These are phyloP conservation scores for Bombyx mandarina DNA, from an alignment of 1,140 invertebrate species.

Conservation along the genomic window DNA sequence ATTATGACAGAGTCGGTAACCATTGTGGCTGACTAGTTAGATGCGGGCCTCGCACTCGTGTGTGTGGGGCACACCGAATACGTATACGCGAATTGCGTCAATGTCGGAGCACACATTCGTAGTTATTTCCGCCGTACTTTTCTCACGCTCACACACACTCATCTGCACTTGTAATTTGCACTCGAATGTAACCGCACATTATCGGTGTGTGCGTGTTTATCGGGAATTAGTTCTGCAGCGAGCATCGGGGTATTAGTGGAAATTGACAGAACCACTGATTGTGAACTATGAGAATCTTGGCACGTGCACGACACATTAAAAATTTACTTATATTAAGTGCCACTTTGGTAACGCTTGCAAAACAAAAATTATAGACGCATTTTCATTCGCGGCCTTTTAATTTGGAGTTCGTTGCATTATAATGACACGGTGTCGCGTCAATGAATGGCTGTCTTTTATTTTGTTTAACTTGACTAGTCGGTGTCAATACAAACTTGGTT, in stretches of 20 bases:
- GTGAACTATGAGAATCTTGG: conserved; percentile 39
- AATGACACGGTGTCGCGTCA: conserved; percentile 19
- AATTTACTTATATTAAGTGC: conserved; percentile 32
- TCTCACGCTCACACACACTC: conserved; percentile 61
- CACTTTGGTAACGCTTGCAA: conserved; percentile 28
- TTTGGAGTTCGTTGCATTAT: conserved; percentile 25
- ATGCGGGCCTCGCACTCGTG: conserved; percentile 38
- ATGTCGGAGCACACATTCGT: conserved; percentile 25
- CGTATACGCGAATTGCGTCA: conserved; percentile 23
- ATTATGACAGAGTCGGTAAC: conserved; percentile 51
- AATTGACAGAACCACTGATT: conserved; percentile 51
- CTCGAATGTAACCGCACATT: conserved; percentile 28
- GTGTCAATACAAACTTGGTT: conserved; percentile 2
- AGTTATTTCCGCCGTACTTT: conserved; percentile 52
- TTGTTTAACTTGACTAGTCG: neutral
- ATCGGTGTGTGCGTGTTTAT: conserved; percentile 43
- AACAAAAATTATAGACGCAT: conserved; percentile 35
- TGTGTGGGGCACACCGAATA: conserved; percentile 17
- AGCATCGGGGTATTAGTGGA: conserved; percentile 35
- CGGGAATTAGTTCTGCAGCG: conserved; percentile 52
- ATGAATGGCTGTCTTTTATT: conserved; percentile 1
- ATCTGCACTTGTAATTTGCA: conserved; percentile 42
- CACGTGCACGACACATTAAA: conserved; percentile 44
- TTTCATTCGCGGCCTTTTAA: conserved; percentile 26
- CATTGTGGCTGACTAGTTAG: conserved; percentile 43